Evolutionary conservation across 2,888 invertebrate species (phyloP), one percentile per base, ranked within the genome.

Genomic region (Pachycephus smyrnensis): DNA sequence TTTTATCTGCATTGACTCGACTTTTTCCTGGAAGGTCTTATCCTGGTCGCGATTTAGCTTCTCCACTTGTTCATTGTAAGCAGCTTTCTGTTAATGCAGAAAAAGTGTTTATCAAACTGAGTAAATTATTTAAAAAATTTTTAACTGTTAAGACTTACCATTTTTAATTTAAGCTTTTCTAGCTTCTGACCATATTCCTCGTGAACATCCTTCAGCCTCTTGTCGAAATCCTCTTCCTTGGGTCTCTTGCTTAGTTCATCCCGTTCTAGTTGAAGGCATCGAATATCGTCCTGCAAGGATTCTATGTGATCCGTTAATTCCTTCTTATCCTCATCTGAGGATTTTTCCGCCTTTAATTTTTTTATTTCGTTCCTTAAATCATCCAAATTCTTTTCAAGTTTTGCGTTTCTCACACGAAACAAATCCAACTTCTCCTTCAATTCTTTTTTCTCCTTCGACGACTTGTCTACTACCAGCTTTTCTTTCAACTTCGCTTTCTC

Each of bases 131-230:
- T 12, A 1, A 30, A 31, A 73, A n/a, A 76, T 3, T 75, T 23
- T 0, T 6, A 55, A 55, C 23, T 55, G 55, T 1, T 1, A 55
- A 23, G 92, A 93, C 94, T 94, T 93, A 96, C 96, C 96, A 96
- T 96, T 94, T 95, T 95, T 76, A 94, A 93, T 90, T 96, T 97
- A 94, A 96, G 95, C 90, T 95, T 94, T 87, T 95, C 95, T 87
- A 97, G 92, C 92, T 96, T 96, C 83, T 93, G 93, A 86, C 96
- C 96, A 88, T 96, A 95, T 87, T 96, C 95, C 32, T 92, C 92
- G 77, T 94, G 92, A 6, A 95, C 92, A 78, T 94, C 94, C 89
- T 92, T 92, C 73, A 94, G 69, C 31, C 87, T 86, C 36, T 75
- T 78, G 15, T 89, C 87, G 12, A 87, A 80, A 6, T 89, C 86